Evolutionary conservation across 1,140 invertebrate species (phyloP).

Genomic region (Lysiphlebus fabarum): DNA sequence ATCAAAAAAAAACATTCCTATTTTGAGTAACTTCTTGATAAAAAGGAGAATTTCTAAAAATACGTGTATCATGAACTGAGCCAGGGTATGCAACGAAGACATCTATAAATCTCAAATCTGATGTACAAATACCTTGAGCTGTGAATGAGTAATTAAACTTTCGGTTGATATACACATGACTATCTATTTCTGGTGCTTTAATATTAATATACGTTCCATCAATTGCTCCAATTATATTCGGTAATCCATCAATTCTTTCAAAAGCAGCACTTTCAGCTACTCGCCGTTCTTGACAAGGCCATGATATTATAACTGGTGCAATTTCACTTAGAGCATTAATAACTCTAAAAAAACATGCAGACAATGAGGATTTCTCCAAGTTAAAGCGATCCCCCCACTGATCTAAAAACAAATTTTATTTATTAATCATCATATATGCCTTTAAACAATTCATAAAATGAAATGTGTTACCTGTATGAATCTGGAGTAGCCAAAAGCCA

Average conservation of each 20-base stretch:
- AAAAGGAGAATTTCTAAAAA: slow-evolving; percentile 17
- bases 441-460: not conserved
- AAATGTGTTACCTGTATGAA: not conserved
- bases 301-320: slow-evolving; percentile 8
- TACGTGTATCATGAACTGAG: slow-evolving; percentile 10
- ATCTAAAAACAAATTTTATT: slow-evolving; percentile 2
- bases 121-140: slow-evolving; percentile 7
- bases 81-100: slow-evolving; percentile 8
- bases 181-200: slow-evolving; percentile 6
- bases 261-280: slow-evolving; percentile 2
- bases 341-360: slow-evolving; percentile 8
- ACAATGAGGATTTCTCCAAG: too few relatives aligned
- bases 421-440: not conserved
- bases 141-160: slow-evolving; percentile 7
- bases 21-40: not conserved
- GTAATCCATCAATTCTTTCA: not conserved
- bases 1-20: not conserved
- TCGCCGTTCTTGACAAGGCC: slow-evolving; percentile 8
- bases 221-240: slow-evolving; percentile 13
- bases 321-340: slow-evolving; percentile 16
- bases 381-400: slow-evolving; percentile 13
- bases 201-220: slow-evolving; percentile 20
- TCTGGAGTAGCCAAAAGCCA: too few relatives aligned
- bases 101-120: slow-evolving; percentile 4
- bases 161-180: slow-evolving; percentile 5